A percentile compares a stretch with the other conserved stretches of the same genome.
Conservation (phyloP, 2,888 invertebrate genomes). For the Lysandra bellargus region DNA sequence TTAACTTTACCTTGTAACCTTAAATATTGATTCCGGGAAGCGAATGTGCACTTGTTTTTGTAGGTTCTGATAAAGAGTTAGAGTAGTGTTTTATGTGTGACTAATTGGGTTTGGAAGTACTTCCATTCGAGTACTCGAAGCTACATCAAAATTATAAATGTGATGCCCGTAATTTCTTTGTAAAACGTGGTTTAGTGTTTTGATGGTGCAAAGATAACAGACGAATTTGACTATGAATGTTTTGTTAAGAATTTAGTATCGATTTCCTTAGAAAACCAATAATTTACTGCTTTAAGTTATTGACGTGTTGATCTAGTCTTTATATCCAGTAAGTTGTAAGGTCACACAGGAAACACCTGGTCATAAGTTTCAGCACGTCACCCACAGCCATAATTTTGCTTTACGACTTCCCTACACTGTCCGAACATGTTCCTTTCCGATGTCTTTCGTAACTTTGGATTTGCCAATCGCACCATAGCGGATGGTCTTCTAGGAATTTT, state of each 20-base stretch:
- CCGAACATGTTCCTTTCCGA: not conserved
- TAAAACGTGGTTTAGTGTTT: not conserved
- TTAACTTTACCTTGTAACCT: conserved; percentile 2
- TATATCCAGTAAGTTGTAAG: not conserved
- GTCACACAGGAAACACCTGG: conserved; percentile 1
- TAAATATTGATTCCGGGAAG: conserved; percentile 6
- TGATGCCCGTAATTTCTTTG: not conserved
- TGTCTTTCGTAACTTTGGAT: not conserved
- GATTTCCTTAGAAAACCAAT: not conserved
- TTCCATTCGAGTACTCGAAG: not conserved
- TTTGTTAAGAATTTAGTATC: not conserved
- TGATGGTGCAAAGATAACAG: not conserved
- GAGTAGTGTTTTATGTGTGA: not conserved
- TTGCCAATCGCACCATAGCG: not conserved
- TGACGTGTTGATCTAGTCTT: not conserved
- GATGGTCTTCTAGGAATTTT: not conserved
- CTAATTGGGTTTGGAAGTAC: not conserved
- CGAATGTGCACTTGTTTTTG: not conserved
- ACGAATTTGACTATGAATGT: not conserved
- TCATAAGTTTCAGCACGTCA: not conserved
- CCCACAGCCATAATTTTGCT: not conserved
- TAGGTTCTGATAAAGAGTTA: not conserved
- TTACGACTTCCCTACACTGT: conserved; percentile 16
- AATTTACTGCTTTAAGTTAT: not conserved
- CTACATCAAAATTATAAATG: not conserved